Evolutionary conservation across 2,888 invertebrate species (phyloP).

Genomic region (Amiota communis): DNA sequence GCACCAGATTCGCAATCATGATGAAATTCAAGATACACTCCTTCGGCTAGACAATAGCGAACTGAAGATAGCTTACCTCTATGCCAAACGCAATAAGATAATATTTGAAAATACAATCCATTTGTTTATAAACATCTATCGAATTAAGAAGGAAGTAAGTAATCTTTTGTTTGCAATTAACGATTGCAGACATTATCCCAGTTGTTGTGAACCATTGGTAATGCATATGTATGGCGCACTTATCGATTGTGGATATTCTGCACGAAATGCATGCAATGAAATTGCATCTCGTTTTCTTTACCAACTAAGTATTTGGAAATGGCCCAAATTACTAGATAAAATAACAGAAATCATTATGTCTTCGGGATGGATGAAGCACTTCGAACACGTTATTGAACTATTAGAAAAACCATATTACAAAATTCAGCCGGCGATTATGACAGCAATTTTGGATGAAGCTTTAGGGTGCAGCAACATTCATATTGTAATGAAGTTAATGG

Average conservation of each 20-base stretch:
- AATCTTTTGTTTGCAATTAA: slow-evolving; percentile 41
- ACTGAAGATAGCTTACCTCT: slow-evolving; percentile 31
- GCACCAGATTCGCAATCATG: slow-evolving; percentile 34
- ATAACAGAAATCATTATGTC: neutral
- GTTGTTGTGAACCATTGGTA: slow-evolving; percentile 19
- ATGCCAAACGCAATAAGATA: slow-evolving; percentile 24
- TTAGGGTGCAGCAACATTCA: neutral
- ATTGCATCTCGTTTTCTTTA: neutral
- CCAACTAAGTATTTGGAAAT: neutral
- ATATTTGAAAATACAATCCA: slow-evolving; percentile 40
- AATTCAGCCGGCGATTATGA: neutral
- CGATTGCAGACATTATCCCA: slow-evolving; percentile 42
- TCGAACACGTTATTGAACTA: neutral
- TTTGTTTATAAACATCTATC: slow-evolving; percentile 39
- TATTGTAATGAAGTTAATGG: no score
- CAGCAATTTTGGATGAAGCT: neutral
- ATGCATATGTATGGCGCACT: slow-evolving; percentile 21
- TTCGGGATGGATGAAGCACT: neutral
- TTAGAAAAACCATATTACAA: neutral
- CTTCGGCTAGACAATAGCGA: neutral
- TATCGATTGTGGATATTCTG: neutral
- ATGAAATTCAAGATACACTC: slow-evolving; percentile 39
- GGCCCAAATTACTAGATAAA: neutral
- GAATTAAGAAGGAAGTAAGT: slow-evolving; percentile 13
- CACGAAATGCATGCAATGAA: neutral